Conservation (phyloP, 2,888 invertebrate genomes). For the Chrysomela aeneicollis region DNA sequence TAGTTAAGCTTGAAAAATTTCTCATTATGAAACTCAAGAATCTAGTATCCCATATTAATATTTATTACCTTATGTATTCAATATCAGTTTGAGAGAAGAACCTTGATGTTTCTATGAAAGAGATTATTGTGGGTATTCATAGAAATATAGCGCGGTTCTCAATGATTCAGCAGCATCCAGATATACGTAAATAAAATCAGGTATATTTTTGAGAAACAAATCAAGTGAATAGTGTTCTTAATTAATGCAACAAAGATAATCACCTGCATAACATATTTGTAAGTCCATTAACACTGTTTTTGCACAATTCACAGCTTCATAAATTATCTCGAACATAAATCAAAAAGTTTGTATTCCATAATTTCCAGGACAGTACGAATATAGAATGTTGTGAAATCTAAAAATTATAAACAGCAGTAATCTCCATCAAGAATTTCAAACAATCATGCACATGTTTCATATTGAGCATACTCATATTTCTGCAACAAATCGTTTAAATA, state of each 20-base stretch:
- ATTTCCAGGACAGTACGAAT: neutral
- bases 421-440: too few species aligned
- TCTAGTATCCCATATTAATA: too few species aligned
- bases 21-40: too few species aligned
- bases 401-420: neutral
- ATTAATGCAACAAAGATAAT: neutral
- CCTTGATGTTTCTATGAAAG: too few species aligned
- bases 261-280: neutral
- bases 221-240: neutral
- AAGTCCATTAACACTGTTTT: neutral
- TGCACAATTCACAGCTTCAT: neutral
- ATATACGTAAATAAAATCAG: too few species aligned
- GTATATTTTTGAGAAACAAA: neutral
- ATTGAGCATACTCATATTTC: too few species aligned
- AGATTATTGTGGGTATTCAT: too few species aligned
- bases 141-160: too few species aligned
- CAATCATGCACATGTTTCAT: too few species aligned
- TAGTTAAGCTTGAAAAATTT: neutral
- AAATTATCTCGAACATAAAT: neutral
- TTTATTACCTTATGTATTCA: too few species aligned
- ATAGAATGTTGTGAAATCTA: neutral
- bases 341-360: neutral
- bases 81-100: too few species aligned
- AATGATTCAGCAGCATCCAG: too few species aligned
- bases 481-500: neutral